Evolutionary conservation across 2,888 invertebrate genomes (phyloP).

Genomic region (Synergus laeviventris): DNA sequence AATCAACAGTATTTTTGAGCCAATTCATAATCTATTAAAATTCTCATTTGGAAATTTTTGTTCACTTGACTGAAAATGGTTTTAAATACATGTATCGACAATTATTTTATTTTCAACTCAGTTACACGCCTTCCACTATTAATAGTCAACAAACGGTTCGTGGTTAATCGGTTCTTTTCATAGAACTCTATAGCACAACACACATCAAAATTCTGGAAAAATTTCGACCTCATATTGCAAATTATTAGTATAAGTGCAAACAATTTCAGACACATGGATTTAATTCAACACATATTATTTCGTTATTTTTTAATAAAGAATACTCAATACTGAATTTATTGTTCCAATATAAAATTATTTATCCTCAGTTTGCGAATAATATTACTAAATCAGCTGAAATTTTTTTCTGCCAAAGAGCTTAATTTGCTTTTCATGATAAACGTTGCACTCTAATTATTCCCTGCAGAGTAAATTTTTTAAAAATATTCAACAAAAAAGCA

Average conservation of each 20-base stretch:
- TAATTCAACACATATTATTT: not conserved
- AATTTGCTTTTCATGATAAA: not conserved
- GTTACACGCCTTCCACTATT: conserved; percentile 54
- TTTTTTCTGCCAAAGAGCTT: not conserved
- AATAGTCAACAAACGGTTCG: conserved; percentile 41
- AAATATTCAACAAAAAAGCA: too few relatives aligned
- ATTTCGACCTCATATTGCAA: not conserved
- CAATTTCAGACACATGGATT: not conserved
- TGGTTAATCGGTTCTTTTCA: not conserved
- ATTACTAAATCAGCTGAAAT: not conserved
- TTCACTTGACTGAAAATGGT: conserved; percentile 52
- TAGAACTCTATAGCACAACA: not conserved
- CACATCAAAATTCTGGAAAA: not conserved
- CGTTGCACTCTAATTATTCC: not conserved
- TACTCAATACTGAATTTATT: not conserved
- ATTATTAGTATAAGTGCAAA: not conserved
- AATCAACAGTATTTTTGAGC: not conserved
- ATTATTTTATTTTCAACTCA: conserved; percentile 55
- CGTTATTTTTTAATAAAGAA: not conserved
- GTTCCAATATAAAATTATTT: not conserved
- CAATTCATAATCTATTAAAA: not conserved
- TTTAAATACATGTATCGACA: conserved; percentile 41
- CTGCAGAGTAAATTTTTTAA: too few relatives aligned
- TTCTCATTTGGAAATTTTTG: not conserved
- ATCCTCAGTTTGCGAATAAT: not conserved